Evolutionary conservation across 2,797 vertebrate species (phyloP).

Genomic region (Cossypha caffra): DNA sequence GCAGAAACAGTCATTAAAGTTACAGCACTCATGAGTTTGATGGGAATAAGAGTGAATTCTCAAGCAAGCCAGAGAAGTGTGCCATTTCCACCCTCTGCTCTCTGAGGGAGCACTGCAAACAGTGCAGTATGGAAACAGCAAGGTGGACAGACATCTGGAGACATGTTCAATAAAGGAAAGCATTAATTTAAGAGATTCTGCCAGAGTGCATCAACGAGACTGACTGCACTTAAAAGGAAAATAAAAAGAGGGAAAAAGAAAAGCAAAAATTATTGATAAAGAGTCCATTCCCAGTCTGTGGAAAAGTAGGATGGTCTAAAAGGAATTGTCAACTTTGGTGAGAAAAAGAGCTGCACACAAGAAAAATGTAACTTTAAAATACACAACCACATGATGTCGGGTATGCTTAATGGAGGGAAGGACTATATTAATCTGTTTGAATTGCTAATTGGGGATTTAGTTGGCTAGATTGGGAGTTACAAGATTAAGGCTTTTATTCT

Average conservation of each 20-base stretch:
- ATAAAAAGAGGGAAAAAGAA: neutral
- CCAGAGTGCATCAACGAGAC: neutral
- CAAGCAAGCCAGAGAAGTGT: neutral
- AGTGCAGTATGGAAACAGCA: neutral
- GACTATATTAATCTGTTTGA: constrained; percentile 62
- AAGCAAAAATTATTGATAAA: neutral
- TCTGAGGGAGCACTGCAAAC: neutral
- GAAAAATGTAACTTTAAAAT: constrained; percentile 50
- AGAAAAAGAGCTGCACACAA: constrained; percentile 30
- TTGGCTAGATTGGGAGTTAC: constrained; percentile 36
- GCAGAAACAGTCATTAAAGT: neutral
- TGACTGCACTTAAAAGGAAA: neutral
- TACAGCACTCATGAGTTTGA: neutral
- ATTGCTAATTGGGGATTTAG: constrained; percentile 69
- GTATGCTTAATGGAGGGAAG: constrained; percentile 35
- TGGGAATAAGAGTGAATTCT: neutral
- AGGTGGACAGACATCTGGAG: neutral
- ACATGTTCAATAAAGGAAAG: neutral
- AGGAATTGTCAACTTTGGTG: constrained; percentile 28
- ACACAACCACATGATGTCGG: neutral
- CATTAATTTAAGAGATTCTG: neutral
- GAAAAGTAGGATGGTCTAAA: constrained; percentile 38
- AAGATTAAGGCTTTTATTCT: constrained; percentile 67
- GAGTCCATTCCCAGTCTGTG: neutral
- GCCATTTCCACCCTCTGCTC: neutral